Evolutionary conservation across 2,113 vertebrate genomes (phyloP).

Genomic region (Leptocoma aspasia): DNA sequence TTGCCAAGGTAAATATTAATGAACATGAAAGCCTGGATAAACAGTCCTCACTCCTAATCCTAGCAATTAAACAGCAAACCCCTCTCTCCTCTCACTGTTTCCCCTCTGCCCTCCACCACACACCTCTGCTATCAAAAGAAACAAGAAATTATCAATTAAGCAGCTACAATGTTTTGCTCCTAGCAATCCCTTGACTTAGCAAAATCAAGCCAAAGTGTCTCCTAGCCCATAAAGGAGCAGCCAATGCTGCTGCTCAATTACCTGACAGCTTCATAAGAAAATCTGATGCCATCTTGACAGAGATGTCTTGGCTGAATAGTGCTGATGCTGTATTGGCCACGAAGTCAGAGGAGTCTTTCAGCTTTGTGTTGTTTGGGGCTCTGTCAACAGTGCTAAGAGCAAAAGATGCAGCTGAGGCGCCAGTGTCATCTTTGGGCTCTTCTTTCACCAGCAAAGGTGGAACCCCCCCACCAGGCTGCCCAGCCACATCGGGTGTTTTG

Average conservation of each 20-base stretch:
- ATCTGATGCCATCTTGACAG: conserved; percentile 96
- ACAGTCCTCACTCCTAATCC: neutral
- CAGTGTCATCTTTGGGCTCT: conserved; percentile 89
- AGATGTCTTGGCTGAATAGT: conserved; percentile 96
- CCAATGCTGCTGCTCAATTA: conserved; percentile 53
- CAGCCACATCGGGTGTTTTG: conserved; percentile 77
- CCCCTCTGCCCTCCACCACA: neutral
- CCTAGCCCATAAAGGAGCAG: neutral
- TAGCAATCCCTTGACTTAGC: neutral
- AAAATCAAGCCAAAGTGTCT: neutral
- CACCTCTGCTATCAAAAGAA: neutral
- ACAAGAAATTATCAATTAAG: neutral
- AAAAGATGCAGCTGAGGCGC: conserved; percentile 83
- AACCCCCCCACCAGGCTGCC: conserved; percentile 76
- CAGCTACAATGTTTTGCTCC: neutral
- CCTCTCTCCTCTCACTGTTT: neutral
- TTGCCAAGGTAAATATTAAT: neutral
- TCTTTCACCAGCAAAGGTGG: conserved; percentile 87
- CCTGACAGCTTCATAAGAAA: conserved; percentile 99
- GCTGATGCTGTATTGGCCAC: conserved; percentile 83
- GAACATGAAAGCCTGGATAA: neutral
- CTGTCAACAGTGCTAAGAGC: conserved; percentile 83
- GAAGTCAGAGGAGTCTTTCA: conserved; percentile 84
- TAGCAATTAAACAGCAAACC: neutral
- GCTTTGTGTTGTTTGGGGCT: conserved; percentile 82